Evolutionary conservation across 1,140 invertebrate species (phyloP).

Genomic region (Sitodiplosis mosellana): DNA sequence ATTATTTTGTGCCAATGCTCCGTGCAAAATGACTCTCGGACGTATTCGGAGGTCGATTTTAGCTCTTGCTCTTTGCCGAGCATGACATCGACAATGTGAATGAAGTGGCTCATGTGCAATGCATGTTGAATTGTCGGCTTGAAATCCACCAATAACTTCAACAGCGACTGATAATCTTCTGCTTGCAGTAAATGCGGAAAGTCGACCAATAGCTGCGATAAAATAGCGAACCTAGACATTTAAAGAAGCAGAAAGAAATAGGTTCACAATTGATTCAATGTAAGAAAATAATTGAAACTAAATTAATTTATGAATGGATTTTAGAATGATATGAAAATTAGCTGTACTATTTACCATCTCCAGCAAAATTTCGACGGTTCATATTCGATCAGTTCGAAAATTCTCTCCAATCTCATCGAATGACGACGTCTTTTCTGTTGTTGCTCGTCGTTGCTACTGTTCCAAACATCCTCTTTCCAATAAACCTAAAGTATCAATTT

Average conservation of each 20-base stretch:
- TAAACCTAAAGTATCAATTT: too few relatives aligned
- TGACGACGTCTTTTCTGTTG: background rate
- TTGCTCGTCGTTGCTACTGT: background rate
- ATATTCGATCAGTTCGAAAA: background rate
- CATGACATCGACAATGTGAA: background rate
- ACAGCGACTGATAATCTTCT: constrained; percentile 18
- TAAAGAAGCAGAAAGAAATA: background rate
- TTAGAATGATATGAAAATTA: too few relatives aligned
- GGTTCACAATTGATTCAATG: background rate
- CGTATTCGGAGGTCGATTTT: background rate
- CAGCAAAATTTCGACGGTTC: background rate
- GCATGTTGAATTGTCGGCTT: background rate
- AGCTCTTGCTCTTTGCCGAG: background rate
- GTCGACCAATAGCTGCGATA: constrained; percentile 16
- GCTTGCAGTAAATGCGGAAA: constrained; percentile 24
- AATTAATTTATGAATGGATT: background rate
- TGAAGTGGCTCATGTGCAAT: background rate
- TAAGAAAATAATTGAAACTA: background rate
- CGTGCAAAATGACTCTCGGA: constrained; percentile 4
- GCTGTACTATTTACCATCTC: background rate
- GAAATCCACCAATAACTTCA: constrained; percentile 19
- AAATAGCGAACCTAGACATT: constrained; percentile 7
- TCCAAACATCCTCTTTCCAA: constrained; percentile 2
- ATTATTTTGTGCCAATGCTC: constrained; percentile 18
- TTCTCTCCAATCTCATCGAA: background rate